phyloP scores from a whole-genome alignment of 2,113 vertebrate genomes.

The Alexandromys fortis region DNA sequence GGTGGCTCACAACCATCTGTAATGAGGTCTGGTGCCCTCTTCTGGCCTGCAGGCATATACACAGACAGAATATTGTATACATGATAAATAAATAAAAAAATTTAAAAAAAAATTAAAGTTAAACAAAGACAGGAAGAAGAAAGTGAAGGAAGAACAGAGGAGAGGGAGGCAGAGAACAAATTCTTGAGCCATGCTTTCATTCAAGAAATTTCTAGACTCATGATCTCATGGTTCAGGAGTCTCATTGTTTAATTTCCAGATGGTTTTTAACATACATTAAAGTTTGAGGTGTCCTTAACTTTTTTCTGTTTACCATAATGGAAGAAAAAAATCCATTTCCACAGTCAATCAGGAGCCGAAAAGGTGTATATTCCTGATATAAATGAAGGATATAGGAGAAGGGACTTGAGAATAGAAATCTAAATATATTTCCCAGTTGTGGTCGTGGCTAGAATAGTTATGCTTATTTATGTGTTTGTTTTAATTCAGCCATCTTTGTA shows the following conservation, averaged over 20 bases:
- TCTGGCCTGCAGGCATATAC: no score
- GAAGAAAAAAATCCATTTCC: not conserved
- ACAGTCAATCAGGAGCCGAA: not conserved
- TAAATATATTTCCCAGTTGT: not conserved
- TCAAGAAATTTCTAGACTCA: not conserved
- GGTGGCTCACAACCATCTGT: no score
- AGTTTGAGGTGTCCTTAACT: not conserved
- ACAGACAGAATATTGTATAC: no score
- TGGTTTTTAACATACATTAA: not conserved
- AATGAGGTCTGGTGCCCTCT: no score
- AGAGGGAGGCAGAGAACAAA: not conserved
- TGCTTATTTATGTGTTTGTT: not conserved
- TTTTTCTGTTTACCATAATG: not conserved
- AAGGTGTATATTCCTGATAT: not conserved
- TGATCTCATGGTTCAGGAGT: not conserved
- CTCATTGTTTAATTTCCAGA: not conserved
- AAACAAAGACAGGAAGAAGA: not conserved
- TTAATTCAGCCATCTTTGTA: not conserved
- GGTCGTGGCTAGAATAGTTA: not conserved
- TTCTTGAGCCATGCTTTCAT: not conserved
- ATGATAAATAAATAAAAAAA: no score
- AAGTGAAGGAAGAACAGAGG: not conserved
- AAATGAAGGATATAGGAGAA: not conserved
- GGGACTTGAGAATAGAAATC: not conserved
- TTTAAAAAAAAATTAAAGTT: not conserved